These are phyloP conservation scores for Syngnathus acus DNA, from an alignment of 2,797 vertebrate genomes.

Conservation along the genomic window DNA sequence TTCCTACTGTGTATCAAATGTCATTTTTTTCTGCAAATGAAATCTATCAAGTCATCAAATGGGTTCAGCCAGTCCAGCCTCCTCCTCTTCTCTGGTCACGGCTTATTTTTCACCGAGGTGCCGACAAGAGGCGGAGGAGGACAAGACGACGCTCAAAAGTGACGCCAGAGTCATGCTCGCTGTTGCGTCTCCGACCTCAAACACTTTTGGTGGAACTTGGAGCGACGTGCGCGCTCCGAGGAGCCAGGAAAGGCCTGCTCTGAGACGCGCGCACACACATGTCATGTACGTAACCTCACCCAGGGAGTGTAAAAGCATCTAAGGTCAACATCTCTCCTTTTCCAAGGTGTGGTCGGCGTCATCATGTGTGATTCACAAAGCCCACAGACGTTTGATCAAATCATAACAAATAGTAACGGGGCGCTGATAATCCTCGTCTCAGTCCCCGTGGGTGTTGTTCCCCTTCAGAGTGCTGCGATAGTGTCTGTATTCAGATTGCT, in stretches of 20 bases:
- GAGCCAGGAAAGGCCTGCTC: slow-evolving; percentile 48
- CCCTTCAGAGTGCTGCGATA: slow-evolving; percentile 1
- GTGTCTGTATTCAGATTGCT: neutral
- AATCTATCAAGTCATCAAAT: slow-evolving; percentile 16
- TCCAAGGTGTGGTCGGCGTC: slow-evolving; percentile 35
- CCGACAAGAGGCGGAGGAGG: slow-evolving; percentile 35
- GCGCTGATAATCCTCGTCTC: slow-evolving; percentile 11
- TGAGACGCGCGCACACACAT: neutral
- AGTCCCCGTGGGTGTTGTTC: slow-evolving; percentile 4
- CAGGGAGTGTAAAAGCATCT: slow-evolving; percentile 4
- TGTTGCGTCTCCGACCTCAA: slow-evolving; percentile 39
- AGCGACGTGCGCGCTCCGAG: slow-evolving; percentile 38
- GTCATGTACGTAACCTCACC: neutral
- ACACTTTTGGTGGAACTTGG: slow-evolving; percentile 39
- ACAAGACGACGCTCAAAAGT: slow-evolving; percentile 25
- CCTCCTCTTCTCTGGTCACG: slow-evolving; percentile 27
- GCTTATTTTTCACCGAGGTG: slow-evolving; percentile 36
- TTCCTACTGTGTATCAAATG: neutral
- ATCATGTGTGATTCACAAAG: slow-evolving; percentile 34
- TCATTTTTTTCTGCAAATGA: neutral
- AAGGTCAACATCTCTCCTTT: slow-evolving; percentile 26
- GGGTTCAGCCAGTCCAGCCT: slow-evolving; percentile 40
- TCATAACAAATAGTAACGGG: slow-evolving; percentile 9
- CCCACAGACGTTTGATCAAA: slow-evolving; percentile 26
- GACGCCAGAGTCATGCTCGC: slow-evolving; percentile 27